phyloP scores from a whole-genome alignment of 1,140 invertebrate genomes.

The Eciton burchellii region DNA sequence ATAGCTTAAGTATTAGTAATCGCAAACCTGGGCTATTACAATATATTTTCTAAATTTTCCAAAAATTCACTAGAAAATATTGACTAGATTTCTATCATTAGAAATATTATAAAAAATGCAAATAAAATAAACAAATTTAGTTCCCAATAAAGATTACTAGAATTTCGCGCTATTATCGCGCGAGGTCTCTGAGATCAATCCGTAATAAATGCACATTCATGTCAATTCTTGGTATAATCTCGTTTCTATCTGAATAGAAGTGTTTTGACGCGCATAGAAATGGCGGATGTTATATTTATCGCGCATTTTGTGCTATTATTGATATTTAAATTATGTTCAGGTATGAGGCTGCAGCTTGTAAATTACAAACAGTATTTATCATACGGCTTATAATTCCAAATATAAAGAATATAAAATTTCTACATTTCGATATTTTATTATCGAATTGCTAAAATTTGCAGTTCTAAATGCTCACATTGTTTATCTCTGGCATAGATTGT shows the following conservation, averaged over 20 bases:
- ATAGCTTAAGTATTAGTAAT: no score
- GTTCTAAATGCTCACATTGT: background rate
- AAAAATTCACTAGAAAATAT: no score
- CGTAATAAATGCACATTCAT: no score
- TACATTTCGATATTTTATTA: slow-evolving; percentile 11
- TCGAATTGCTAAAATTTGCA: background rate
- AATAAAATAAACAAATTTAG: no score
- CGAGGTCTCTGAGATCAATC: no score
- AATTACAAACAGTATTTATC: background rate
- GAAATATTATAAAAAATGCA: no score
- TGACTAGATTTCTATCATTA: no score
- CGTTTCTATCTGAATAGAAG: slow-evolving; percentile 66
- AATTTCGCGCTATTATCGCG: no score
- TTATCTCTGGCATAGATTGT: background rate
- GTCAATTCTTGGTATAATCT: background rate
- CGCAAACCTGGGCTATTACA: no score
- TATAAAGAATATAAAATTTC: background rate
- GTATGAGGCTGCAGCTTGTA: slow-evolving; percentile 64
- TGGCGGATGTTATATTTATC: slow-evolving; percentile 83
- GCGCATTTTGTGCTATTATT: slow-evolving; percentile 80
- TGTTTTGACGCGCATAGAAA: slow-evolving; percentile 82
- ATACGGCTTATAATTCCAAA: background rate
- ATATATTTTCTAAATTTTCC: no score
- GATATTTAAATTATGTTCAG: slow-evolving; percentile 78
- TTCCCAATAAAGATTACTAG: no score